These are phyloP conservation scores for Chrysemys picta DNA, from an alignment of 2,113 vertebrate species.

Conservation along the genomic window DNA sequence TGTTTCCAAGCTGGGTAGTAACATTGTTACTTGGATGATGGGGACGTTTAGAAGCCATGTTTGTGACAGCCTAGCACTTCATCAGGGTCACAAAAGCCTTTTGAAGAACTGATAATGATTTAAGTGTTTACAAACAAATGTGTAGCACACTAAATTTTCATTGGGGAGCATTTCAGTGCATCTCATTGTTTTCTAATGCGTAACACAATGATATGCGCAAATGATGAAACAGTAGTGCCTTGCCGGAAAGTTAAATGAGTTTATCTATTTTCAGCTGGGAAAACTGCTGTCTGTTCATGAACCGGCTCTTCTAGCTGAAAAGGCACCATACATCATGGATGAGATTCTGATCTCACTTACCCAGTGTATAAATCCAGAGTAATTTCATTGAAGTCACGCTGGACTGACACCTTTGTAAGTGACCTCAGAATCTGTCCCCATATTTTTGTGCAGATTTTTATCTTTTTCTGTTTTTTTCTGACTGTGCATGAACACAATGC, in stretches of 20 bases:
- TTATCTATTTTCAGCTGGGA: slow-evolving; percentile 49
- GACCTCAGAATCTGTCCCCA: neutral
- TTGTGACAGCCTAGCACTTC: neutral
- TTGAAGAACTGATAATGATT: neutral
- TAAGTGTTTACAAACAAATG: slow-evolving; percentile 16
- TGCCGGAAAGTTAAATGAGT: slow-evolving; percentile 57
- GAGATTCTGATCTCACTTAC: neutral
- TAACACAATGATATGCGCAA: slow-evolving; percentile 19
- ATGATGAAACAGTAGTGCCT: slow-evolving; percentile 29
- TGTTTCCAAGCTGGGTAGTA: neutral
- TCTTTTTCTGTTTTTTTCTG: neutral
- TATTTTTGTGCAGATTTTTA: neutral
- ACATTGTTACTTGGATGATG: neutral
- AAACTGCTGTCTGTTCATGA: slow-evolving; percentile 54
- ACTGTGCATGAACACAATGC: neutral
- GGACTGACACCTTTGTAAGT: neutral
- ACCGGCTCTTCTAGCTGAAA: slow-evolving; percentile 7
- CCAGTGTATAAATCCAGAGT: neutral
- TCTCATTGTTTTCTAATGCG: slow-evolving; percentile 37
- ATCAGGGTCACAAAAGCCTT: neutral
- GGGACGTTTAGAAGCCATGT: neutral
- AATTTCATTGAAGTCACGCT: neutral
- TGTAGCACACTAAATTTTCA: neutral
- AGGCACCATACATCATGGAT: neutral
- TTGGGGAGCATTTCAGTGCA: neutral